Evolutionary conservation across 2,113 vertebrate species (phyloP).

Genomic region (Oreotrochilus melanogaster): DNA sequence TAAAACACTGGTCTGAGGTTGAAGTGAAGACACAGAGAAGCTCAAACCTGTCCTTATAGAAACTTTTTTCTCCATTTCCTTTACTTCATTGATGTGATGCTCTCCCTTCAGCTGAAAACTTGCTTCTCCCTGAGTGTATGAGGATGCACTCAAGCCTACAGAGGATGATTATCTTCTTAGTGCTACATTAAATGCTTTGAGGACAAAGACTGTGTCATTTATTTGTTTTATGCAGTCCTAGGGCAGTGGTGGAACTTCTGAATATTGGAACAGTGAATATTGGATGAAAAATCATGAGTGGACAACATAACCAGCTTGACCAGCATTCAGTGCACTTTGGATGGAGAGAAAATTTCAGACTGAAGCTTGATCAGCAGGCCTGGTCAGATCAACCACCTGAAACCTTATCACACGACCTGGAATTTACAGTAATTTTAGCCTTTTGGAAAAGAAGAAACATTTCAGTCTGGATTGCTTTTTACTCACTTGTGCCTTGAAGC

Average conservation of each 20-base stretch:
- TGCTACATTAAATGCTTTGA: neutral
- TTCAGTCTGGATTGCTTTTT: constrained; percentile 44
- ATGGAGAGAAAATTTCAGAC: neutral
- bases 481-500: constrained; percentile 18
- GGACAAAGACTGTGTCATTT: neutral
- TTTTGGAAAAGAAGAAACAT: constrained; percentile 32
- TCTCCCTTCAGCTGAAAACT: neutral
- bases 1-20: neutral
- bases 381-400: neutral
- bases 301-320: neutral
- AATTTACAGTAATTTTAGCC: constrained; percentile 24
- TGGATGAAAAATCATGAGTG: neutral
- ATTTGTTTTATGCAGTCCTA: neutral
- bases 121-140: neutral
- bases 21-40: neutral
- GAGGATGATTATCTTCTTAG: neutral
- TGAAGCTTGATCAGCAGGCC: neutral
- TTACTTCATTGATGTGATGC: neutral
- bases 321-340: neutral
- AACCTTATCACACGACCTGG: neutral
- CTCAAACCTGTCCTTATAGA: neutral
- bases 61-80: neutral
- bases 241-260: neutral
- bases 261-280: neutral
- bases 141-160: neutral